Base-by-base conservation (phyloP, 2,888 invertebrate species). In the Periphyllus acericola region DNA sequence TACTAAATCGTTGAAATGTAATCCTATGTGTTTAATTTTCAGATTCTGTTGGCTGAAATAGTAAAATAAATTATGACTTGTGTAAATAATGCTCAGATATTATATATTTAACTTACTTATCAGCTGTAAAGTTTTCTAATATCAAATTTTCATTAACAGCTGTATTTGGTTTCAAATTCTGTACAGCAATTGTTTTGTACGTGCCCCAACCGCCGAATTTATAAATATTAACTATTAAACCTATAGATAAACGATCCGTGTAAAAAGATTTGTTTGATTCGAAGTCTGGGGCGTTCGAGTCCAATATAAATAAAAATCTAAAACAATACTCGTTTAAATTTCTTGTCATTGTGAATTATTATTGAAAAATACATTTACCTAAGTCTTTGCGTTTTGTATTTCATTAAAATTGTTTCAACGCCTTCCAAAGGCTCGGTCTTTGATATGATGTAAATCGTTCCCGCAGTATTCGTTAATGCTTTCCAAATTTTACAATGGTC, bases 301-400 rank as follows among this genome's bases (percentile, higher is more conserved):
- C 87, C 40, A 87, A 74, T 25, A 87, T 81, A 17, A 87, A 87
- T 4, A 87, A 17, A 9, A 87, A 87, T n/a, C 87, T 87, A 46
- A 29, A 34, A 32, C 34, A n/a, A 17, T 5, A 25, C 2, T 14
- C 14, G 14, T 11, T 14, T 46, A 11, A 46, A 46, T 14, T 14
- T 11, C 1, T 46, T 14, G 0, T 0, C 14, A 2, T 46, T 36
- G 6, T 36, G 6, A 5, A 36, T 14, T 46, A 46, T 40, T 71
- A 32, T 8, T 52, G 55, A 0, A 0, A 2, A 32, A 0, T 40
- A 1, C 0, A 32, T 1, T 17, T n/a, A 81, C 87, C 74, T 87
- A 5, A 87, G 25, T 40, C 74, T 74, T 0, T 60, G 25, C 11
- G 80, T 40, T 71, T 81, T 87, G 32, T 72, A 87, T 34, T 79